Conservation (phyloP, 35 echinoderm and acorn worm species). For the Apostichopus parvimensis region DNA sequence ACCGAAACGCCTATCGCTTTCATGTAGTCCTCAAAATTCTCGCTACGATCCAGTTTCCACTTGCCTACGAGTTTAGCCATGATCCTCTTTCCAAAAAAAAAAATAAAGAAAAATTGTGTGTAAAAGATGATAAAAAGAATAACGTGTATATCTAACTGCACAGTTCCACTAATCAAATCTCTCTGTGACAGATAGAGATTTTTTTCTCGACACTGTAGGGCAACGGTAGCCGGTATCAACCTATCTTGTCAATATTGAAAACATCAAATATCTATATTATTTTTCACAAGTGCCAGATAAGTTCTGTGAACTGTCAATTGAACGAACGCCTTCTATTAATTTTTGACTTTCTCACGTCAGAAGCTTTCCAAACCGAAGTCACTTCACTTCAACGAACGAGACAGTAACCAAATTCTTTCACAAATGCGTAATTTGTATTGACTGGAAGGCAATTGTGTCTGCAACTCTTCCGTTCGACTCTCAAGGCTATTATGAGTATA, state of each 20-base stretch:
- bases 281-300: too few species aligned
- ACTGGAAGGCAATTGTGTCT: conserved; percentile 24
- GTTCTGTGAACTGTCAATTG: too few species aligned
- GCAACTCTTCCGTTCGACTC: conserved; percentile 26
- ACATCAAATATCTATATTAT: too few species aligned
- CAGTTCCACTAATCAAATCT: too few species aligned
- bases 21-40: conserved; percentile 98
- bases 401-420: conserved; percentile 18
- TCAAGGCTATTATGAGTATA: conserved; percentile 35
- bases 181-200: too few species aligned
- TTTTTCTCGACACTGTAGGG: too few species aligned
- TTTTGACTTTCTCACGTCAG: neutral
- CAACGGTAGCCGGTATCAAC: too few species aligned
- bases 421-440: conserved; percentile 42
- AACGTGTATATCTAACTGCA: too few species aligned
- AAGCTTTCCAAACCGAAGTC: neutral
- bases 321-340: too few species aligned
- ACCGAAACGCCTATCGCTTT: conserved; percentile 80
- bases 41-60: conserved; percentile 89
- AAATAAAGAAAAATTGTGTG: neutral
- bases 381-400: neutral
- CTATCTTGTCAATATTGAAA: too few species aligned
- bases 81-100: neutral
- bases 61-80: conserved; percentile 77
- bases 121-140: too few species aligned